Conservation (phyloP, 2,113 vertebrate genomes). For the Lophotis ruficrista region DNA sequence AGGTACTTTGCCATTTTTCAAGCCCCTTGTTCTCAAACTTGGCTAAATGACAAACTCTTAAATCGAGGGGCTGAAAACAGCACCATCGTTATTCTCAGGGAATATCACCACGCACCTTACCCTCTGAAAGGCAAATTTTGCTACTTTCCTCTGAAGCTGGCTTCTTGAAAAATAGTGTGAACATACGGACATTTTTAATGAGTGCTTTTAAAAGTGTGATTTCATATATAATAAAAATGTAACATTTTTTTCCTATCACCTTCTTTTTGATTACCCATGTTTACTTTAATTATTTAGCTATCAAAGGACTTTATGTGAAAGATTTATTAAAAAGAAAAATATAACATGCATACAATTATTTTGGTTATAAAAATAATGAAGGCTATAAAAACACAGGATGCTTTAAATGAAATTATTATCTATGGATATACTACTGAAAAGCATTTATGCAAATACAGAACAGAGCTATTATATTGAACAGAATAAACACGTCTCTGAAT, state of each 20-base stretch:
- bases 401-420: conserved; percentile 33
- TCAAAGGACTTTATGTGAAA: not conserved
- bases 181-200: not conserved
- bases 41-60: not conserved
- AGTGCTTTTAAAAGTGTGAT: not conserved
- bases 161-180: not conserved
- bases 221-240: not conserved
- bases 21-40: not conserved
- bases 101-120: not conserved
- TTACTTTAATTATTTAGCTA: conserved; percentile 35
- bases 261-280: not conserved
- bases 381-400: not conserved
- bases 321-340: not conserved
- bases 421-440: not conserved
- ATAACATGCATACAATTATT: not conserved
- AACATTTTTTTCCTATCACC: no score
- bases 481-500: conserved; percentile 6
- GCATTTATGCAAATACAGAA: conserved; percentile 15
- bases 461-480: not conserved
- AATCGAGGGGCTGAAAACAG: not conserved
- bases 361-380: conserved; percentile 7
- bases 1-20: not conserved
- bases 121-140: not conserved
- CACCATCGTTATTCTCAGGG: not conserved
- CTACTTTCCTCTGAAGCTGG: not conserved